phyloP scores from a whole-genome alignment of 2,113 vertebrate genomes.

The Paramormyrops kingsleyae region DNA sequence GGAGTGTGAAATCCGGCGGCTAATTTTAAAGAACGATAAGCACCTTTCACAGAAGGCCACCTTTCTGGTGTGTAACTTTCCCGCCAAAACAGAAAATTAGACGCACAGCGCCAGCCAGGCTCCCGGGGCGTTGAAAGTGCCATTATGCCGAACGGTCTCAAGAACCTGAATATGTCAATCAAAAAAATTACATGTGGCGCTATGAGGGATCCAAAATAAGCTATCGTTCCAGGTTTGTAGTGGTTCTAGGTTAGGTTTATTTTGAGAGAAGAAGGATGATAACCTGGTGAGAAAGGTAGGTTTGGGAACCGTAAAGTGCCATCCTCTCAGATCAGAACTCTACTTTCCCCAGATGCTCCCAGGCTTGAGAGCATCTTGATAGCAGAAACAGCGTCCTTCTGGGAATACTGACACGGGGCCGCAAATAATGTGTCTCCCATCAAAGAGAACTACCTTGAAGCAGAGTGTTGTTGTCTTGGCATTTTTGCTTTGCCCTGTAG shows the following conservation, averaged over 20 bases:
- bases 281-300: conserved; percentile 1
- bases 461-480: not conserved
- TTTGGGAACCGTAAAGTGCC: not conserved
- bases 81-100: not conserved
- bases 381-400: not conserved
- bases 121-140: not conserved
- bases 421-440: not conserved
- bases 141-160: not conserved
- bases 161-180: not conserved
- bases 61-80: not conserved
- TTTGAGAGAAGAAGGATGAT: too few species aligned
- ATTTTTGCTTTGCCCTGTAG: not conserved
- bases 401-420: not conserved
- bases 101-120: not conserved
- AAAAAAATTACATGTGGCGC: not conserved
- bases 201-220: not conserved
- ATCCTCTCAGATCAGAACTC: not conserved
- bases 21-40: conserved; percentile 10
- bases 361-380: not conserved
- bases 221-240: not conserved
- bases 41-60: not conserved
- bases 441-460: not conserved
- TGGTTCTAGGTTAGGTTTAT: not conserved
- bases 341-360: not conserved
- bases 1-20: not conserved